Conservation (phyloP, 2,113 vertebrate species). For the Genyomyrus donnyi region DNA sequence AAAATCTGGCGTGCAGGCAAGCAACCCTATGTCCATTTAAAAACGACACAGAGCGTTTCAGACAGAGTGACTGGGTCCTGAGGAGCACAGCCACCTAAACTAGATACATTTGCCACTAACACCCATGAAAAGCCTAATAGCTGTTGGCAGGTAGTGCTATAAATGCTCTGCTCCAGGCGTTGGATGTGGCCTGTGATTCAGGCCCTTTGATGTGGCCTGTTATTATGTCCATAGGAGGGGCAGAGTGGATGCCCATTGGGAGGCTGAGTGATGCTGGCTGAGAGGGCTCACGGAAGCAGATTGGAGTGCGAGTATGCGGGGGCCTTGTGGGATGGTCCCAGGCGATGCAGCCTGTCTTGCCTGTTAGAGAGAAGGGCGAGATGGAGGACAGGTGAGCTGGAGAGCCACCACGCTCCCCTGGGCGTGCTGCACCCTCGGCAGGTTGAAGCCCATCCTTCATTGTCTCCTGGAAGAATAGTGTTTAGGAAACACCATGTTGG, state of each 20-base stretch:
- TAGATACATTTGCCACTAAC: not conserved
- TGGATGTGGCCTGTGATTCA: not conserved
- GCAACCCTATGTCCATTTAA: not conserved
- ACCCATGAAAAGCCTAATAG: not conserved
- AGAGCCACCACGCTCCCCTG: too few relatives aligned
- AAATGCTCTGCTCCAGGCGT: not conserved
- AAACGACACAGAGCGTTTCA: not conserved
- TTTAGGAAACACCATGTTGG: constrained; percentile 59
- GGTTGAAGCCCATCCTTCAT: constrained; percentile 30
- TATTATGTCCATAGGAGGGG: not conserved
- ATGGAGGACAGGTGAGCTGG: not conserved
- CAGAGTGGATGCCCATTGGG: not conserved
- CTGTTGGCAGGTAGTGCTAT: not conserved
- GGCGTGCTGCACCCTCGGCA: constrained; percentile 8
- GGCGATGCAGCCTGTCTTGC: not conserved
- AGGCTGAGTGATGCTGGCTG: not conserved
- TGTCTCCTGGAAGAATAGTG: constrained; percentile 52
- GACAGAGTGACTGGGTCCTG: not conserved
- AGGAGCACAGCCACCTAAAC: not conserved
- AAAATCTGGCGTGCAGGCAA: not conserved
- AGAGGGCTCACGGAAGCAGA: not conserved
- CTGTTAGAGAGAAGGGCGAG: not conserved
- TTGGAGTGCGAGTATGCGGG: not conserved
- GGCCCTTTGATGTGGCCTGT: not conserved
- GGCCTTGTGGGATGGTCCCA: not conserved